Evolutionary conservation across 2,797 vertebrate genomes (phyloP), one percentile per base, ranked within the genome.

Genomic region (Acanthis flammea): DNA sequence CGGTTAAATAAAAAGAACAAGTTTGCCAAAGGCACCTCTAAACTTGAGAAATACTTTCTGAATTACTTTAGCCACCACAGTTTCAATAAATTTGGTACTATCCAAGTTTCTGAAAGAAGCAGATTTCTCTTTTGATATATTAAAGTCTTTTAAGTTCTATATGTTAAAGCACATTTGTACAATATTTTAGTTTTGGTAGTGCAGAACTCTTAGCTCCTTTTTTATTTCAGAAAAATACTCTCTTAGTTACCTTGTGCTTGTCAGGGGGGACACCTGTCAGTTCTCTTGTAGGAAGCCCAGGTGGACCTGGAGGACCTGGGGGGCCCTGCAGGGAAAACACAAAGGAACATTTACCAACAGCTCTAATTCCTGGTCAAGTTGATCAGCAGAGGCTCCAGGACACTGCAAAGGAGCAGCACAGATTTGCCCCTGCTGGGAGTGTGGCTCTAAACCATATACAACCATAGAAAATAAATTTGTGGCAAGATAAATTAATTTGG

Each of bases 241-340:
- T 23, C 24, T 66, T 72, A 47, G 17, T 98, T 98, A 98, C 98
- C 97, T 98, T 98, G 61, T 98, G 92, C 42, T 94, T 87, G 19
- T 97, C 96, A 1, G 62, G 62, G 6, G 90, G 67, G 57, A 94
- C 50, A 42, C 95, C 97, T 13, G 51, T 71, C 19, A 88, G 22
- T 12, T 92, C 85, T 28, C 27, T 14, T 24, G 97, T 97, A 14
- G 94, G 96, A 65, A 95, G 91, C 7, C 98, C 98, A 11, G 97
- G 96, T 50, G 96, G 97, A 57, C 98, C 98, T 4, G 96, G 96
- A 39, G 60, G 79, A 48, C 98, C 99, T 42, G 95, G 93, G 3
- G 78, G 15, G 12, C 99, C 99, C 99, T 99, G 92, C 4, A 76
- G 24, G 28, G 72, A 88, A 92, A 76, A 28, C 30, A 54, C 1